Conservation (phyloP, 92 coral and sea anemone species). For the Epizoanthus rinbou region DNA sequence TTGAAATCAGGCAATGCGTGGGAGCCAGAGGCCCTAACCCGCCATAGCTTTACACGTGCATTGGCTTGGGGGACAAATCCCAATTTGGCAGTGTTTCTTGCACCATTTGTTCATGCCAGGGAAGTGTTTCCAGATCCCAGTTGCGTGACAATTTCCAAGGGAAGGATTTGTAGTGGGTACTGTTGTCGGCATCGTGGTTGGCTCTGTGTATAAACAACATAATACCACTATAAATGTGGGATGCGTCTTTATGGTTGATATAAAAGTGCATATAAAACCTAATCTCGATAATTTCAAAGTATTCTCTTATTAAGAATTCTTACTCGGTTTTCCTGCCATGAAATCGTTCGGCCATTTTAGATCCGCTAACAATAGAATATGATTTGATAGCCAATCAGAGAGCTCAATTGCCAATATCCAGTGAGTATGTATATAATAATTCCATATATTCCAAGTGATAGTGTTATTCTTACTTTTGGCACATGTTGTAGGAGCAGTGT, state of each 20-base stretch:
- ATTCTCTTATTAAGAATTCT: too few species aligned
- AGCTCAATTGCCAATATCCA: too few species aligned
- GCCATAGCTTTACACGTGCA: not conserved
- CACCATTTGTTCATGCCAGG: not conserved
- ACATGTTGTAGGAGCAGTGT: constrained; percentile 1
- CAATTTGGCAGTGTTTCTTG: not conserved
- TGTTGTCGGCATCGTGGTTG: not conserved
- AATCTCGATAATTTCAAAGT: too few species aligned
- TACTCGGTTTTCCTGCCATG: too few species aligned
- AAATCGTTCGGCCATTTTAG: too few species aligned
- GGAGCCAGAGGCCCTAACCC: not conserved
- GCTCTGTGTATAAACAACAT: not conserved
- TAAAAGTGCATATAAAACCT: not conserved
- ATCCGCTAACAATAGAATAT: too few species aligned
- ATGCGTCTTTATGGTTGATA: not conserved
- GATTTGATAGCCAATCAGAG: too few species aligned
- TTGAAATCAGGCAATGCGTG: too few species aligned
- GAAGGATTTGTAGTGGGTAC: not conserved
- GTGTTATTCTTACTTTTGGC: not conserved
- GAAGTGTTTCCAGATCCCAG: not conserved
- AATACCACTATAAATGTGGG: not conserved
- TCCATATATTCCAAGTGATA: not conserved
- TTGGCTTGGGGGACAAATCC: not conserved
- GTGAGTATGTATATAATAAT: not conserved
- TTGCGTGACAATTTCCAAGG: not conserved